phyloP scores from a whole-genome alignment of 2,113 vertebrate species.

The Pholis gunnellus region DNA sequence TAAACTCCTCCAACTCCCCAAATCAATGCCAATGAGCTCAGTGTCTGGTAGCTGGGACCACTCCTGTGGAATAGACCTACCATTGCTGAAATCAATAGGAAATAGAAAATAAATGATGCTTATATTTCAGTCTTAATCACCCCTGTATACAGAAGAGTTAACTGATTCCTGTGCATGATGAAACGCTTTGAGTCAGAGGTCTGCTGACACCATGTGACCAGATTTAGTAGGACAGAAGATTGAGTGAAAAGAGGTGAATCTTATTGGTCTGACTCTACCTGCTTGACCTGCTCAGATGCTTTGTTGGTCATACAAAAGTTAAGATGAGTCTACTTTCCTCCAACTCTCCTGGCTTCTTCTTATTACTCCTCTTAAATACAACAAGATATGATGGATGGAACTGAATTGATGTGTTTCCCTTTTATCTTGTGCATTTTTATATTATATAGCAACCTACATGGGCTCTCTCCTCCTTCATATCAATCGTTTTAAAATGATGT shows the following conservation, averaged over 20 bases:
- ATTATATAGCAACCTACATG: too few relatives aligned
- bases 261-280: too few relatives aligned
- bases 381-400: background rate
- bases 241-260: background rate
- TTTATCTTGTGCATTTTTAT: too few relatives aligned
- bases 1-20: background rate
- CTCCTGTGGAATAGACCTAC: background rate
- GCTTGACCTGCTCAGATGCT: background rate
- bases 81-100: background rate
- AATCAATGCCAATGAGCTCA: background rate
- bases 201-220: slow-evolving; percentile 8
- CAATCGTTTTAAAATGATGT: too few relatives aligned
- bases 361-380: background rate
- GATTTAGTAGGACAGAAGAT: background rate
- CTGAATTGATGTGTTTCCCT: too few relatives aligned
- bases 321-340: too few relatives aligned
- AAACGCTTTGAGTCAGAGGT: background rate
- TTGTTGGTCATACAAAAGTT: background rate
- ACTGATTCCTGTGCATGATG: background rate
- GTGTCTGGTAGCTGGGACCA: background rate
- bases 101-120: background rate
- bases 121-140: background rate
- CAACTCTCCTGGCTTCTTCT: background rate
- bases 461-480: too few relatives aligned
- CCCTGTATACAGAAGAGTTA: background rate